Percentiles rank a stretch among this genome's conserved stretches.
Conservation (phyloP, 2,113 vertebrate genomes). For the Neotragus moschatus region DNA sequence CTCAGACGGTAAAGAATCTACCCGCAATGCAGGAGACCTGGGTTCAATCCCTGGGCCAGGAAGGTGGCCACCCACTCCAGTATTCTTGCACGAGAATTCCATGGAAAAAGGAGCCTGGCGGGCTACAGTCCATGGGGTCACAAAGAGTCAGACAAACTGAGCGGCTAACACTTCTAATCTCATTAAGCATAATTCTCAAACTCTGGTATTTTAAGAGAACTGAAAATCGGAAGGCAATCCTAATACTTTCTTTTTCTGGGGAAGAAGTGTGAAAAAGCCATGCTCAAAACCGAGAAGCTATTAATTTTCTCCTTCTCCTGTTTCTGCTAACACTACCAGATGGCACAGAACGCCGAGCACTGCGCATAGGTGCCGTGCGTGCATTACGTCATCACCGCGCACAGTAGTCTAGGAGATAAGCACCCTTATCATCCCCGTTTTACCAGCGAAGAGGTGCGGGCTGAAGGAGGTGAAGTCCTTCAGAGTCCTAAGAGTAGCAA, state of each 20-base stretch:
- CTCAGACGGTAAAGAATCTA: neutral
- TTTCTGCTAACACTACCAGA: neutral
- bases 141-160: neutral
- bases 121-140: neutral
- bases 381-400: neutral
- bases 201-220: conserved; percentile 51
- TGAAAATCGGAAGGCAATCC: neutral
- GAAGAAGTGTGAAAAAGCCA: neutral
- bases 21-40: neutral
- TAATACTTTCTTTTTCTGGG: neutral
- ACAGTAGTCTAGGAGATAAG: neutral
- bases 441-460: neutral
- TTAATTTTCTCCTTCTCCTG: neutral
- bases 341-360: neutral
- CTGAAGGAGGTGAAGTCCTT: neutral
- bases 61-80: neutral
- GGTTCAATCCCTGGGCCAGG: neutral
- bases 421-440: neutral
- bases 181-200: conserved; percentile 53
- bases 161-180: neutral
- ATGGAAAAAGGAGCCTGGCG: neutral
- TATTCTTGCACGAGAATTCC: neutral
- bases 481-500: neutral
- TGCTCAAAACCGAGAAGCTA: neutral
- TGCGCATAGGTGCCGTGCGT: rapidly evolving